Conservation (phyloP, 2,888 invertebrate genomes). For the Acleris cristana region DNA sequence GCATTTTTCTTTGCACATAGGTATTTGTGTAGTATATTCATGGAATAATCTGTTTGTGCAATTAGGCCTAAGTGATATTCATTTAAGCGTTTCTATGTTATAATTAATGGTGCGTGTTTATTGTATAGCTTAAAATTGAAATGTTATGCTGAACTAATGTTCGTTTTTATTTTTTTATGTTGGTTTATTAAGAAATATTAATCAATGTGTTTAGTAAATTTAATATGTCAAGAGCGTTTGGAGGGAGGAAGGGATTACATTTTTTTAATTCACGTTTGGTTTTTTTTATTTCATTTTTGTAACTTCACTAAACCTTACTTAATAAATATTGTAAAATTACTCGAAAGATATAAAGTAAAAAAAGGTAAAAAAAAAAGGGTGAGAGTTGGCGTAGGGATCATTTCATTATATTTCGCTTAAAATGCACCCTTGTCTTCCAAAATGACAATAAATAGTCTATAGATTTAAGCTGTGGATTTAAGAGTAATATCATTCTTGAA, state of each 20-base stretch:
- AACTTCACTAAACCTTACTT: no score
- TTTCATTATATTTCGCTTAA: constrained; percentile 5
- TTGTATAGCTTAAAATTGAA: constrained; percentile 3
- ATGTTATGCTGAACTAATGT: not conserved
- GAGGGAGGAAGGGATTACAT: constrained; percentile 1
- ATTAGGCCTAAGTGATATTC: constrained; percentile 15
- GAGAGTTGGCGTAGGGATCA: not conserved
- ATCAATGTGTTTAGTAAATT: no score
- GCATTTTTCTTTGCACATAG: no score
- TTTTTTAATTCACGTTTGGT: constrained; percentile 5
- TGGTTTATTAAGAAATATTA: no score
- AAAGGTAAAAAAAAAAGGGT: not conserved
- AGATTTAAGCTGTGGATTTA: constrained; percentile 25
- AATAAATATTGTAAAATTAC: no score
- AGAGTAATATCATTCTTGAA: constrained; percentile 22
- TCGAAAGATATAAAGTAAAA: not conserved
- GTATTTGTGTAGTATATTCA: not conserved
- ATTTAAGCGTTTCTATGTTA: not conserved
- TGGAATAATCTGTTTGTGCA: not conserved
- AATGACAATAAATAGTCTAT: constrained; percentile 37
- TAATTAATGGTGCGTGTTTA: constrained; percentile 10
- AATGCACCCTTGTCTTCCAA: constrained; percentile 35
- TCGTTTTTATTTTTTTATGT: constrained; percentile 19
- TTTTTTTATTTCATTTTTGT: constrained; percentile 8
- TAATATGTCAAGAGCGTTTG: no score